Percentiles rank a stretch among this genome's conserved stretches.
phyloP scores from a whole-genome alignment of 23 tunicate species.

The Corella eumyota region DNA sequence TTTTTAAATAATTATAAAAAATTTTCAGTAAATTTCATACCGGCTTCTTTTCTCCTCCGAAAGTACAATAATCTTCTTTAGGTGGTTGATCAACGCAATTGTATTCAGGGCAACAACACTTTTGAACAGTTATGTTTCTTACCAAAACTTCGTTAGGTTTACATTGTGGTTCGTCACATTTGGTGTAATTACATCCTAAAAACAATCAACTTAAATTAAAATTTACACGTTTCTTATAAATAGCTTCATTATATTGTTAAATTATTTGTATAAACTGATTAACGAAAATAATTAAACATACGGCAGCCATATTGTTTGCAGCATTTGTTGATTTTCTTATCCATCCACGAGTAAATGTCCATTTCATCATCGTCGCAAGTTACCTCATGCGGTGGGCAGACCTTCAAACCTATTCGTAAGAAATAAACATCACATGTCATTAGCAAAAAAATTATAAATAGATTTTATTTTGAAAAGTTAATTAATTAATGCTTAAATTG shows the following conservation, averaged over 20 bases:
- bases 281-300: slow-evolving; percentile 19
- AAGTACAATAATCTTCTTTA: slow-evolving; percentile 2
- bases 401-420: slow-evolving; percentile 25
- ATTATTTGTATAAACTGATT: too few species aligned
- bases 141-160: slow-evolving; percentile 18
- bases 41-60: slow-evolving; percentile 9
- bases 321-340: slow-evolving; percentile 18
- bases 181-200: slow-evolving; percentile 45
- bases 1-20: too few species aligned
- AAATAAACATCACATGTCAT: too few species aligned
- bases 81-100: slow-evolving; percentile 34
- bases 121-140: slow-evolving; percentile 33
- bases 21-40: too few species aligned
- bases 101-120: slow-evolving; percentile 67
- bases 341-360: slow-evolving; percentile 45
- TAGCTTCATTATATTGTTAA: too few species aligned
- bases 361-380: slow-evolving; percentile 37
- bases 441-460: too few species aligned
- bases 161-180: slow-evolving; percentile 38
- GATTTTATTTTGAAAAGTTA: too few species aligned
- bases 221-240: neutral
- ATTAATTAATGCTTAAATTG: too few species aligned
- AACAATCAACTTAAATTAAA: neutral
- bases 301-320: slow-evolving; percentile 56
- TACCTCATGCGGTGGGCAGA: slow-evolving; percentile 17